Evolutionary conservation across 2,888 invertebrate species (phyloP).

Genomic region (Dynastes maya): DNA sequence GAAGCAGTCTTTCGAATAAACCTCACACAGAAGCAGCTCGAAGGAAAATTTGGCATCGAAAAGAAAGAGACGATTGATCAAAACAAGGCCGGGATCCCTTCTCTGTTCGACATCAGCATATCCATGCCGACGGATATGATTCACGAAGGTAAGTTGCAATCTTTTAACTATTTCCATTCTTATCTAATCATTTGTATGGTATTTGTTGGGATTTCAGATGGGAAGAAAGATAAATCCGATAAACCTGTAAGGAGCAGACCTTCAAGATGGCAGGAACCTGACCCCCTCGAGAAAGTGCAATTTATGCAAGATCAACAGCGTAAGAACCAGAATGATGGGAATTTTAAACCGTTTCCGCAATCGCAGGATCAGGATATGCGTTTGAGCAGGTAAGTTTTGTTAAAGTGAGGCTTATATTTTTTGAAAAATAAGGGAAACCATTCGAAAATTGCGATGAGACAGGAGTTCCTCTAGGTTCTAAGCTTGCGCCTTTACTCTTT

Average conservation of each 20-base stretch:
- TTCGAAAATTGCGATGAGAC: no score
- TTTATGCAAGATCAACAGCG: conserved; percentile 54
- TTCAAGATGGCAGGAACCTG: conserved; percentile 68
- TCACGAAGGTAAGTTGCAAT: conserved; percentile 49
- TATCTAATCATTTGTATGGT: background rate
- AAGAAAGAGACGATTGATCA: conserved; percentile 44
- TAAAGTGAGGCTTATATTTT: no score
- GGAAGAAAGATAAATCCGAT: conserved; percentile 59
- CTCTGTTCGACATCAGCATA: conserved; percentile 67
- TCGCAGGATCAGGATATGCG: conserved; percentile 69
- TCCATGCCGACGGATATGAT: conserved; percentile 64
- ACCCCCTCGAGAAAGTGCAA: conserved; percentile 58
- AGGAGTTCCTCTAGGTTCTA: no score
- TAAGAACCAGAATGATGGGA: conserved; percentile 54
- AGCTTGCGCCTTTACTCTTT: background rate
- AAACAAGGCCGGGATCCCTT: conserved; percentile 63
- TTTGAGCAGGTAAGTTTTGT: conserved; percentile 61
- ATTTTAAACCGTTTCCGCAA: conserved; percentile 57
- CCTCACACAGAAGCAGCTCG: conserved; percentile 71
- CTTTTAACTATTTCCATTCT: background rate
- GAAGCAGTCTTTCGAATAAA: conserved; percentile 76
- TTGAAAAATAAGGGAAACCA: no score
- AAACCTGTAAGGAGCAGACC: conserved; percentile 63
- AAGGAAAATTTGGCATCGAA: conserved; percentile 68
- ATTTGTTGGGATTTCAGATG: background rate